Base-by-base conservation (phyloP, 2,113 vertebrate species). In the Calyptommatus sinebrachiatus region DNA sequence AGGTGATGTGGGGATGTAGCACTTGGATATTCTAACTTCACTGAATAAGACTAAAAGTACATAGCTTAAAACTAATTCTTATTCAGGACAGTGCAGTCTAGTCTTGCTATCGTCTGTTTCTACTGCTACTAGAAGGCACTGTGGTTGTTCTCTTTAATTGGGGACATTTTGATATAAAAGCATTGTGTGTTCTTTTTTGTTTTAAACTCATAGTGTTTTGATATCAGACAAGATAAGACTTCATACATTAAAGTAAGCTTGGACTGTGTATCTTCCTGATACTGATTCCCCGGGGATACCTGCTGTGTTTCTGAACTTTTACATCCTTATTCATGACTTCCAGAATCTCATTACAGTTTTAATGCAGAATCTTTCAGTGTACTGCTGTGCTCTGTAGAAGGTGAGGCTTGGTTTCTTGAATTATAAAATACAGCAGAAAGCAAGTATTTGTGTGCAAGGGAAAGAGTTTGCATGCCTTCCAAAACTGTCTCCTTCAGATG, bases 121-220 rank as follows among this genome's bases (percentile, higher is more conserved):
- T 50, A 21, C 45, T 66, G 10, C 29, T 67, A 26, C 31, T 73
- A 65, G 20, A 57, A 24, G 22, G 48, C n/a, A 12, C 70, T 61
- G 50, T n/a, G 60, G 22, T 48, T 61, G 41, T 76, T 63, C 73
- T 22, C 50, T 73, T 78, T 78, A 73, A 83, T 35, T 78, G 63
- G 76, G 57, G 70, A 76, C 57, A 35, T 41, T 76, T 68, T 68
- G 46, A 70, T 48, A 60, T 46, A 26, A 57, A 67, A 83, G 69
- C 21, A 69, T 46, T 29, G 29, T 22, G 22, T 28, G 50, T 75
- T 75, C 41, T 63, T 76, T 71, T 82, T 83, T 71, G 69, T 72
- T 77, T 77, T 65, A 82, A 81, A 73, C 41, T 77, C n/a, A 31
- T 62, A 67, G 46, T 61, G 46, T 45, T 78, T 68, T 78, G 76